A percentile compares a stretch with the other conserved stretches of the same genome.
Conservation (phyloP, 2,797 vertebrate species). For the Garrulus glandarius region DNA sequence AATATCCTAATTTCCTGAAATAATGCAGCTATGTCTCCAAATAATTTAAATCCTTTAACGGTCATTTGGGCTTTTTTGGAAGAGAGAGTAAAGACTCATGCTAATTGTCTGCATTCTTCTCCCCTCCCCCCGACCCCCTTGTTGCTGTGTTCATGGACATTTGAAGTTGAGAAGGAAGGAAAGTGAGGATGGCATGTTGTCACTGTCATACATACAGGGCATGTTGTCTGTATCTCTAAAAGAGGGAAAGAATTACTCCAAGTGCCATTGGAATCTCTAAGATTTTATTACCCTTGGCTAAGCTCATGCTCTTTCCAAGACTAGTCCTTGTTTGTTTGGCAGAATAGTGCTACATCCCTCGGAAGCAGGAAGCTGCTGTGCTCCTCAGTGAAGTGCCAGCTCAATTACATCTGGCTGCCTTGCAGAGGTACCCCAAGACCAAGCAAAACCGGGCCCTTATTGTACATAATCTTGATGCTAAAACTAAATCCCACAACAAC, state of each 20-base stretch:
- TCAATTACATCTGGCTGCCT: rapidly evolving
- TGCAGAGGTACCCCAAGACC: neutral
- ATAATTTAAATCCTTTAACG: neutral
- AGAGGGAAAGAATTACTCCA: neutral
- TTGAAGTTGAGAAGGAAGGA: neutral
- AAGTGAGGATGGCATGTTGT: neutral
- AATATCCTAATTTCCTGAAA: neutral
- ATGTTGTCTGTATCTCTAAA: neutral
- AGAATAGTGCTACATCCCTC: rapidly evolving
- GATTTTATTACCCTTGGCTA: neutral
- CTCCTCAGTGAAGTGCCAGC: neutral
- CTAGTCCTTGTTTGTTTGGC: neutral
- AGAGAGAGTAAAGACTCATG: neutral
- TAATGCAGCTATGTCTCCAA: neutral
- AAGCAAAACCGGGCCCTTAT: neutral
- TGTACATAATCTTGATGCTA: neutral
- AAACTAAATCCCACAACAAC: neutral
- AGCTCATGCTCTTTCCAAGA: neutral
- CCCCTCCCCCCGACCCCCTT: neutral
- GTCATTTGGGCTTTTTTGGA: neutral
- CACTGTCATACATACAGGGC: neutral
- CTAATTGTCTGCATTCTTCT: neutral
- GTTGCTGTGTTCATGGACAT: neutral
- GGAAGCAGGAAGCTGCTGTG: neutral
- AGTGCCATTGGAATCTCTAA: neutral